Conservation (phyloP, 2,113 vertebrate genomes). For the Tautogolabrus adspersus region DNA sequence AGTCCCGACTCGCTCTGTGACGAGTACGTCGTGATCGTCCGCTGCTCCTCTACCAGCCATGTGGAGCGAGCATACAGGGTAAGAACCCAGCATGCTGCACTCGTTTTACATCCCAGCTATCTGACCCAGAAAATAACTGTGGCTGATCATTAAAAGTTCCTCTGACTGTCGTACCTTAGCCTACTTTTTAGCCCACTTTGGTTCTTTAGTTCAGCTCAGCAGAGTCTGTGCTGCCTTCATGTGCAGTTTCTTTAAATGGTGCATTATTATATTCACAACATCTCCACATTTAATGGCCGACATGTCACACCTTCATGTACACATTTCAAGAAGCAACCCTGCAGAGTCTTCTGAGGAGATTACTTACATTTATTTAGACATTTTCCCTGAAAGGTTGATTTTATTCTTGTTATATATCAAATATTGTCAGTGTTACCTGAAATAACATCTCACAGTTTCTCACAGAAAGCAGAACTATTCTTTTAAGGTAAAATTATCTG, state of each 20-base stretch:
- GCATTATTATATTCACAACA: not conserved
- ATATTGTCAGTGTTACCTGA: too few relatives aligned
- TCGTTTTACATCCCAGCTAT: not conserved
- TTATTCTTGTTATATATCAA: too few relatives aligned
- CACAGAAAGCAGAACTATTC: too few relatives aligned
- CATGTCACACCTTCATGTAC: too few relatives aligned
- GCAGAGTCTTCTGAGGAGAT: too few relatives aligned
- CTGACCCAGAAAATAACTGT: conserved; percentile 40
- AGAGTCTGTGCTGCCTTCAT: not conserved
- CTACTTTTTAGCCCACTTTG: conserved; percentile 38
- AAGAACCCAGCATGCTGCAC: not conserved
- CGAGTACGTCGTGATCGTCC: conserved; percentile 63
- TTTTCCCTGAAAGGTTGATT: too few relatives aligned
- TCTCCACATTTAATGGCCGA: too few relatives aligned
- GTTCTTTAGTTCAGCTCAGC: not conserved
- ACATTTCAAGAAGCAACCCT: too few relatives aligned
- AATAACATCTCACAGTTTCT: too few relatives aligned
- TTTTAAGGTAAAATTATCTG: too few relatives aligned
- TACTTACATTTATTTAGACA: too few relatives aligned
- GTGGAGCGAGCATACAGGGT: conserved; percentile 26
- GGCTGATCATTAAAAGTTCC: conserved; percentile 28
- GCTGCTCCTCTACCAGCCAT: not conserved
- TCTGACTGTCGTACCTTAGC: not conserved
- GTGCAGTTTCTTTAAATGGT: not conserved
- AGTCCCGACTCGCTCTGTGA: conserved; percentile 52